Conservation (phyloP, 2,797 vertebrate species). For the Peromyscus nudipes region DNA sequence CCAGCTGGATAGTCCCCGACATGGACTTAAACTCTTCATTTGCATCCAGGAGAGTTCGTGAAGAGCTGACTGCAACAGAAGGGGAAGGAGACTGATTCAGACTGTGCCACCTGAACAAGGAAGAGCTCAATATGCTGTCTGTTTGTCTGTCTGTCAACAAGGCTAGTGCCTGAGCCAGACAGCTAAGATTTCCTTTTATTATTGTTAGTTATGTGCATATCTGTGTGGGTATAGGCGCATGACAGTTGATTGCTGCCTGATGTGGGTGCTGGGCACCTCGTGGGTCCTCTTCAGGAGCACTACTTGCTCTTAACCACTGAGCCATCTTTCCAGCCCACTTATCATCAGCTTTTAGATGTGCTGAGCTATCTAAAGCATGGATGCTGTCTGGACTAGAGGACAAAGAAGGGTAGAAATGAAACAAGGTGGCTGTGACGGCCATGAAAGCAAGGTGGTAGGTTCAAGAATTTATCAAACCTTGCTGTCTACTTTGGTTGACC, state of each 20-base stretch:
- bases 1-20: constrained; percentile 97
- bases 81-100: constrained; percentile 39
- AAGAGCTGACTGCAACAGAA: constrained; percentile 92
- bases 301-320: neutral
- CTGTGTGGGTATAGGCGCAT: neutral
- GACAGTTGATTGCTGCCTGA: neutral
- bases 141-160: neutral
- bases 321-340: neutral
- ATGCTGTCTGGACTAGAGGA: neutral
- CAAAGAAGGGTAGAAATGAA: neutral
- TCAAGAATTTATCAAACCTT: accelerated
- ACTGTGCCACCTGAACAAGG: neutral
- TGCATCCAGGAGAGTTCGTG: constrained; percentile 95
- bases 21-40: constrained; percentile 99
- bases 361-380: neutral
- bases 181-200: neutral
- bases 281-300: neutral
- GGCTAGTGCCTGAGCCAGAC: neutral
- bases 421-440: neutral
- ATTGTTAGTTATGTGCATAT: neutral
- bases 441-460: neutral
- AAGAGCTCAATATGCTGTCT: neutral
- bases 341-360: neutral
- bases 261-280: neutral
- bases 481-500: neutral